phyloP scores from a whole-genome alignment of 2,888 invertebrate species.

The Eurytoma adleriae region DNA sequence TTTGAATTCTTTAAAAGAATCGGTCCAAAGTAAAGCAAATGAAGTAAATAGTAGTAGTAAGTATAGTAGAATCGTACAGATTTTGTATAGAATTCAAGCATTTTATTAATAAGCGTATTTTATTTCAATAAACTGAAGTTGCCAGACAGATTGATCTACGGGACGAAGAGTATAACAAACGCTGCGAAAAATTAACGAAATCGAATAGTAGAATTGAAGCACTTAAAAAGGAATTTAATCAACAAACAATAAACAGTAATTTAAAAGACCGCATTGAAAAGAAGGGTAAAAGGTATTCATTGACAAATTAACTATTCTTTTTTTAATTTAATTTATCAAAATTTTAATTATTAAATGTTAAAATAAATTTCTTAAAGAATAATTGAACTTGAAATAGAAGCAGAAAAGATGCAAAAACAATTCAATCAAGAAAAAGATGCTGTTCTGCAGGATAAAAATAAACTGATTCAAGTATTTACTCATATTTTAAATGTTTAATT shows the following conservation, averaged over 20 bases:
- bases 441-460: conserved; percentile 26
- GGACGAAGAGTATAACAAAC: background rate
- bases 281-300: conserved; percentile 17
- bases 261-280: conserved; percentile 16
- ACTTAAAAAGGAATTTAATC: conserved; percentile 21
- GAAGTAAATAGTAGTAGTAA: conserved; percentile 36
- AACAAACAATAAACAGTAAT: background rate
- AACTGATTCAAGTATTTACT: conserved; percentile 24
- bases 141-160: conserved; percentile 24
- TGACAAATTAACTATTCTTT: background rate
- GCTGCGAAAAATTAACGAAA: background rate
- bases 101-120: background rate
- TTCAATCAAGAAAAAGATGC: conserved; percentile 30
- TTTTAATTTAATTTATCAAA: background rate
- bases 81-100: background rate
- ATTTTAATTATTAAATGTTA: too few species aligned
- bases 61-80: background rate
- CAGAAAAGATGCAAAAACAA: conserved; percentile 6
- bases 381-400: conserved; percentile 7
- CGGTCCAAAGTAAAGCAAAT: background rate
- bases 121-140: conserved; percentile 21
- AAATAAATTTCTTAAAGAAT: conserved; percentile 19
- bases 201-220: conserved; percentile 11
- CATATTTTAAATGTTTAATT: background rate
- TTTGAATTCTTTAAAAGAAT: conserved; percentile 1